Base-by-base conservation (phyloP, 1,140 invertebrate species). In the Hesperophylax magnus region DNA sequence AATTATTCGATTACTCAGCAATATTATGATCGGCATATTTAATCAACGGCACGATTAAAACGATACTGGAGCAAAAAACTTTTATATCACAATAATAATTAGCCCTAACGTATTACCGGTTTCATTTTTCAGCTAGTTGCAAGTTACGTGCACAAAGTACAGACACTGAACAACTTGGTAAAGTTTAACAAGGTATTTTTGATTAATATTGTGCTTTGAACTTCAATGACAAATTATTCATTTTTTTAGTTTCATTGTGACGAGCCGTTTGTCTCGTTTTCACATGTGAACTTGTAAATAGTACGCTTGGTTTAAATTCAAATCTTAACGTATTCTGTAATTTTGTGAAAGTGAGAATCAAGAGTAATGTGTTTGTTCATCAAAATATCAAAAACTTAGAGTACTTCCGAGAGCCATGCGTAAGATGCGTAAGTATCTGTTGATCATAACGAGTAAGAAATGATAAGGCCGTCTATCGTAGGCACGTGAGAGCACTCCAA, bases 21-120 rank as follows among this genome's bases (percentile, higher is more conserved):
- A 11, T 71, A 71, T 71, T 53, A 1, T 71, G 47, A 53, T 71
- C 67, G 67, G 7, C 39, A 52, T 47, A 71, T 71, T 71, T 71
- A 71, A 71, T 71, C 67, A 71, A 53, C 67, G 39, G 39, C 39
- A 53, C 39, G 67, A 71, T 71, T 71, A 20, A 71, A 31, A 27
- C 20, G n/a, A 47, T 52, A 71, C 24, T 71, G 22, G 9, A 52
- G 65, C 34, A 71, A 71, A 71, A 71, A 71, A 71, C 8, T 61
- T 9, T 4, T 15, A 20, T 11, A 22, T 47, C 39, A 61, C 24
- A 9, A 67, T 31, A 14, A 31, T 27, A 67, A 31, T 67, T 67
- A 11, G 27, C 27, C 27, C 27, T 67, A 31, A 67, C 63, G 11
- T 67, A 39, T 67, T 67, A 67, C 63, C 63, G 27, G 63, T 67